A percentile compares a stretch with the other conserved stretches of the same genome.
Conservation (phyloP, 2,113 vertebrate genomes). For the Pteronura brasiliensis region DNA sequence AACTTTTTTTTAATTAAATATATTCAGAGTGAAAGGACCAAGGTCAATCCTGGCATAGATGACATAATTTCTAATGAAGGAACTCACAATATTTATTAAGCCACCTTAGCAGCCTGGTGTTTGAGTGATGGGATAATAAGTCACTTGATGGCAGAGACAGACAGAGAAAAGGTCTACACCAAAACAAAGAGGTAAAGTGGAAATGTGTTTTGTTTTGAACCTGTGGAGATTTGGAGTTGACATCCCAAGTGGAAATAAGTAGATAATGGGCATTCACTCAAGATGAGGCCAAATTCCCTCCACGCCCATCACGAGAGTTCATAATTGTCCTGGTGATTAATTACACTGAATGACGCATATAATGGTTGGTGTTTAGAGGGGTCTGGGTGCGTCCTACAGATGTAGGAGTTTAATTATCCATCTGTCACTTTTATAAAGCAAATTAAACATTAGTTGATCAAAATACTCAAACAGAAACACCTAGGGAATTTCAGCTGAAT, state of each 20-base stretch:
- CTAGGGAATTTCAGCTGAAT: too few relatives aligned
- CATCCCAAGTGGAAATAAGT: too few relatives aligned
- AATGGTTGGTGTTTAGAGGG: neutral
- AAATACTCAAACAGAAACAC: neutral
- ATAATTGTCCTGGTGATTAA: neutral
- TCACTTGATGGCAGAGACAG: neutral
- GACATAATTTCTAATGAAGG: neutral
- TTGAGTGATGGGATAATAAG: neutral
- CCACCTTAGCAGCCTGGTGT: rapidly evolving
- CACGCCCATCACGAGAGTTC: neutral
- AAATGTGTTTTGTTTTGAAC: neutral
- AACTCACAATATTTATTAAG: neutral
- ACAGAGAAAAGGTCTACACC: neutral
- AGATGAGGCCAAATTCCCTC: neutral
- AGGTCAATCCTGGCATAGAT: rapidly evolving
- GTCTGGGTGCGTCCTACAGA: neutral
- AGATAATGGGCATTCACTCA: rapidly evolving
- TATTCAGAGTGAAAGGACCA: neutral
- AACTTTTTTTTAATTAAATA: neutral
- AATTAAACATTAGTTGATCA: neutral
- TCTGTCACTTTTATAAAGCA: neutral
- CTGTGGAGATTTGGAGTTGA: neutral
- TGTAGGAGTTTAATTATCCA: neutral
- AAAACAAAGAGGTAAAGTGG: too few relatives aligned
- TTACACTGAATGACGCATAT: neutral